These are phyloP conservation scores for Biston stratarius DNA, from an alignment of 2,888 invertebrate species.

Conservation along the genomic window DNA sequence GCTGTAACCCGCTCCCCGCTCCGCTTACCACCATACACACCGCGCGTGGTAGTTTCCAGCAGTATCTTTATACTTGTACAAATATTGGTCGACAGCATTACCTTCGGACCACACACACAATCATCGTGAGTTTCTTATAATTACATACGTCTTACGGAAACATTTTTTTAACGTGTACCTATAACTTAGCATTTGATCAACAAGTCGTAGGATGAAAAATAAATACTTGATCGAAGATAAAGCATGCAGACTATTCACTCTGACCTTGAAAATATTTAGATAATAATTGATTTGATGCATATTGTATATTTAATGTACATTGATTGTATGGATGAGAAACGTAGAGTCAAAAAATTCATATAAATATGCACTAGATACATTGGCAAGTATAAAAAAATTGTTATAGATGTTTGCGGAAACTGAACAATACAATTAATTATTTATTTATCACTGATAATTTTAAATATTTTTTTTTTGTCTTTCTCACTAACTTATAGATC, in stretches of 20 bases:
- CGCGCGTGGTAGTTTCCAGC: conserved; percentile 62
- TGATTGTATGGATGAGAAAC: no score
- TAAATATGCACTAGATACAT: no score
- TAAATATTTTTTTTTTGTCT: no score
- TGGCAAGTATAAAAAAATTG: no score
- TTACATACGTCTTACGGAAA: conserved; percentile 38
- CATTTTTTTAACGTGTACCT: conserved; percentile 15
- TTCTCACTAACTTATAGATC: no score
- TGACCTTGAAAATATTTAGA: no score
- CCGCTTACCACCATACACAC: conserved; percentile 42
- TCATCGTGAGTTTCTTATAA: conserved; percentile 51
- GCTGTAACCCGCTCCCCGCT: conserved; percentile 48
- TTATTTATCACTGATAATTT: background rate
- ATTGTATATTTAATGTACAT: no score
- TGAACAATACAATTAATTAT: background rate
- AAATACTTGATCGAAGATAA: no score
- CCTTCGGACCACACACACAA: conserved; percentile 79
- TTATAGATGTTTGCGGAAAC: background rate
- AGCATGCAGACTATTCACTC: no score
- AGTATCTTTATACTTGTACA: conserved; percentile 57
- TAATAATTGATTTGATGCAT: no score
- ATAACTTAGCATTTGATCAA: background rate
- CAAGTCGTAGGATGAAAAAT: no score
- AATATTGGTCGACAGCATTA: conserved; percentile 71
- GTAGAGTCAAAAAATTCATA: no score